Conservation (phyloP, 64 coral and sea anemone genomes). For the Stichodactyla helianthus region DNA sequence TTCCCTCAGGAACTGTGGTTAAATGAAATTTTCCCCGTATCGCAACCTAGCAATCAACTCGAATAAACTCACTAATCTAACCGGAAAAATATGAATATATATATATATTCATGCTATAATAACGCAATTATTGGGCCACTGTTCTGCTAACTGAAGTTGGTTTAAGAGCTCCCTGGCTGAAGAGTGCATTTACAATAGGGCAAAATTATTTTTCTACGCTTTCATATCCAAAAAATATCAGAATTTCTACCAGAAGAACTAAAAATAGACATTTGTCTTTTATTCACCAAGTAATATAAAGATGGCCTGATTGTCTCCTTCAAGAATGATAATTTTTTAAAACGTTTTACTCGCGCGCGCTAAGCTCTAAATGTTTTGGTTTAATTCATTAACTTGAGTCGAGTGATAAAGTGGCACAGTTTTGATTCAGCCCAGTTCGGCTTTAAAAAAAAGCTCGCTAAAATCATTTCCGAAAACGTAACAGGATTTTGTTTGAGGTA, state of each 20-base stretch:
- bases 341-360: not conserved
- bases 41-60: not conserved
- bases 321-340: not conserved
- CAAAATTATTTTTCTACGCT: no score
- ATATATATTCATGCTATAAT: not conserved
- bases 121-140: no score
- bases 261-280: not conserved
- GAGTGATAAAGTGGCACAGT: not conserved
- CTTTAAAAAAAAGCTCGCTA: not conserved
- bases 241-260: not conserved
- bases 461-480: not conserved
- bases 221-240: no score
- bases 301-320: not conserved
- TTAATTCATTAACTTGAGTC: not conserved
- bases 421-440: not conserved
- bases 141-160: no score
- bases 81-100: not conserved
- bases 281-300: not conserved
- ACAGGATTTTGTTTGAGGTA: not conserved
- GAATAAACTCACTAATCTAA: not conserved
- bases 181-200: no score
- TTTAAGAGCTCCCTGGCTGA: no score
- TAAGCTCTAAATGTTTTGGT: not conserved
- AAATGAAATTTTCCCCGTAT: not conserved
- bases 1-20: not conserved